Percentiles rank a stretch among this genome's conserved stretches.
Evolutionary conservation across 2,888 invertebrate genomes (phyloP).

Genomic region (Euzetes globulus): DNA sequence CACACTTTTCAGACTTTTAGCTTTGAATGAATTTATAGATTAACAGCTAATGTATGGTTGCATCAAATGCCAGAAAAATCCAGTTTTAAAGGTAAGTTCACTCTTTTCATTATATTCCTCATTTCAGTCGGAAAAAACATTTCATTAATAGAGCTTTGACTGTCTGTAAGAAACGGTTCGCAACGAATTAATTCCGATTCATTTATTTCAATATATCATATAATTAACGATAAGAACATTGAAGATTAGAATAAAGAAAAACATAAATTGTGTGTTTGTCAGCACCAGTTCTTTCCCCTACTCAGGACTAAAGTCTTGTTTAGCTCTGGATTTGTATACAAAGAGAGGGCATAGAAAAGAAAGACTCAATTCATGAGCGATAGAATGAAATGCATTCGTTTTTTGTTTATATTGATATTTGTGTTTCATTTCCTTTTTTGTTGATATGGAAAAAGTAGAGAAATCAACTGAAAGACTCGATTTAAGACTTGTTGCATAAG

Average conservation of each 20-base stretch:
- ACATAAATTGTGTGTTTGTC: neutral
- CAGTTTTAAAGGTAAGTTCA: neutral
- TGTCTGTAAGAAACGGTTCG: neutral
- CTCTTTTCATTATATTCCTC: neutral
- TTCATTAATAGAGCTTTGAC: too few species aligned
- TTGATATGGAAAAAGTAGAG: neutral
- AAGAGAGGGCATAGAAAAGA: neutral
- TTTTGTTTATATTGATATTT: neutral
- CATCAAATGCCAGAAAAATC: neutral
- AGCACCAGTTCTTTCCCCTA: neutral
- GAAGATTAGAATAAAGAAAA: neutral
- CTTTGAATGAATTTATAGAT: neutral
- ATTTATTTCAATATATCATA: neutral
- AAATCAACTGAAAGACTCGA: neutral
- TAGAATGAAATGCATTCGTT: neutral
- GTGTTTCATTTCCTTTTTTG: constrained; percentile 3
- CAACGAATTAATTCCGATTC: neutral
- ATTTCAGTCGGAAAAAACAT: neutral
- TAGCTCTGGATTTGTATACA: neutral
- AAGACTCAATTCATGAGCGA: neutral
- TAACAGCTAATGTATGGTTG: neutral
- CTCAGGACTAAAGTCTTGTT: neutral
- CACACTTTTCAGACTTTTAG: neutral
- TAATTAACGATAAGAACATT: neutral
- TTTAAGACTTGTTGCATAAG: constrained; percentile 16